phyloP scores from a whole-genome alignment of 2,888 invertebrate genomes.

The Heliconius ismenius region DNA sequence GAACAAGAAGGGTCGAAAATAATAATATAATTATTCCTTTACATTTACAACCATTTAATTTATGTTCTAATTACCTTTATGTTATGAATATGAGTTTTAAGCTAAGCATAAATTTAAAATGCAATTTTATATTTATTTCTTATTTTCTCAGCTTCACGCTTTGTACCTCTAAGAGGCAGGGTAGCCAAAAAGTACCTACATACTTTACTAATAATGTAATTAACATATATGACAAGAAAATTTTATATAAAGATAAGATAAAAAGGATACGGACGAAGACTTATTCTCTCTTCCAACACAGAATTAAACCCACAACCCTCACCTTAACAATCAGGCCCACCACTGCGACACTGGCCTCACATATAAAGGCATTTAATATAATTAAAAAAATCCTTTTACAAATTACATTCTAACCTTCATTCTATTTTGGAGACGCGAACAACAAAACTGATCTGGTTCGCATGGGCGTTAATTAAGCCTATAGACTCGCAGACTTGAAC shows the following conservation, averaged over 20 bases:
- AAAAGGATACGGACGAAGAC: background rate
- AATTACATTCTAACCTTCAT: conserved; percentile 19
- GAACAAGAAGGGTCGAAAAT: background rate
- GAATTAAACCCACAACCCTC: background rate
- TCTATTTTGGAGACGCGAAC: conserved; percentile 18
- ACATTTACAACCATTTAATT: background rate
- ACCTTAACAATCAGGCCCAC: background rate
- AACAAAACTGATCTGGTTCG: conserved; percentile 25
- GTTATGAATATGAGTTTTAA: background rate
- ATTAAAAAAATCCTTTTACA: background rate
- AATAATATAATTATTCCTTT: background rate
- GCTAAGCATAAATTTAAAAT: background rate
- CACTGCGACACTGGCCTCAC: background rate
- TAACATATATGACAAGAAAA: no score
- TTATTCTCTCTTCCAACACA: background rate
- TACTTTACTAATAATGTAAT: no score
- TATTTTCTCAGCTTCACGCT: no score
- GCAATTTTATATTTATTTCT: background rate
- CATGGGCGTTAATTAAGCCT: conserved; percentile 16
- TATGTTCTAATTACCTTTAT: background rate
- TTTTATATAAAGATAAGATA: no score
- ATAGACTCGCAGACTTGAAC: conserved; percentile 14
- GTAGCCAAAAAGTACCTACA: background rate
- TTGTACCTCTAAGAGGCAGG: no score
- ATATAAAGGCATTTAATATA: conserved; percentile 1